phyloP scores from a whole-genome alignment of 2,888 invertebrate species.

The Diaperis boleti region DNA sequence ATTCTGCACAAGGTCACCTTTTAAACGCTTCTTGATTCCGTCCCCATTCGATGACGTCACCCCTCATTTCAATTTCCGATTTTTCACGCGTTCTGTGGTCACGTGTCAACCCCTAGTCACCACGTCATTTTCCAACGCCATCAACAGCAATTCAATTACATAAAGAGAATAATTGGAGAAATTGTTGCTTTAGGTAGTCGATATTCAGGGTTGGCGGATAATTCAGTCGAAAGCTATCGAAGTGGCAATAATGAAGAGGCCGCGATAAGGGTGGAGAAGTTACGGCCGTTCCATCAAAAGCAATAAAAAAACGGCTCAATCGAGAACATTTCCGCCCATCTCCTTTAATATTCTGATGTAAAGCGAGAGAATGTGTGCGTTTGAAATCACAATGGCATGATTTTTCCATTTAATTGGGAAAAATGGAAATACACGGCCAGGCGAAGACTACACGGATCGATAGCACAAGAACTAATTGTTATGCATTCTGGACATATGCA shows the following conservation, averaged over 20 bases:
- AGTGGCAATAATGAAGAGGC: slow-evolving; percentile 33
- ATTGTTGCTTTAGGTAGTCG: slow-evolving; percentile 34
- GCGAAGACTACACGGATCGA: slow-evolving; percentile 6
- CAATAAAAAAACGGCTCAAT: slow-evolving; percentile 31
- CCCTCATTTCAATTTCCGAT: slow-evolving; percentile 29
- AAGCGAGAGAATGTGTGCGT: slow-evolving; percentile 3
- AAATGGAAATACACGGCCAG: slow-evolving; percentile 8
- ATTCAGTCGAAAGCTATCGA: slow-evolving; percentile 25
- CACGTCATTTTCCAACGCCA: slow-evolving; percentile 16
- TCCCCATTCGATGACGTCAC: slow-evolving; percentile 18
- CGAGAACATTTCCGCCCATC: slow-evolving; percentile 19
- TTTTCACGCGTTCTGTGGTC: slow-evolving; percentile 24
- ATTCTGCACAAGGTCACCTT: not conserved
- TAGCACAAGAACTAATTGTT: slow-evolving; percentile 7
- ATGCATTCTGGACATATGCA: slow-evolving; percentile 31
- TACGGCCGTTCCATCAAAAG: slow-evolving; percentile 12
- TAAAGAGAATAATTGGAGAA: slow-evolving; percentile 32
- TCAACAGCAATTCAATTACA: slow-evolving; percentile 38
- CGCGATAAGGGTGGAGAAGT: slow-evolving; percentile 26
- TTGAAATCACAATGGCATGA: slow-evolving; percentile 10
- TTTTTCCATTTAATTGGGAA: slow-evolving; percentile 15
- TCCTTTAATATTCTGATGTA: slow-evolving; percentile 20
- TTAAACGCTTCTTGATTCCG: not conserved
- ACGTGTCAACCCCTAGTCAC: slow-evolving; percentile 24
- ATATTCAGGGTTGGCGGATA: slow-evolving; percentile 31